phyloP scores from a whole-genome alignment of 35 echinoderm and acorn worm species.

The Hemicentrotus pulcherrimus region DNA sequence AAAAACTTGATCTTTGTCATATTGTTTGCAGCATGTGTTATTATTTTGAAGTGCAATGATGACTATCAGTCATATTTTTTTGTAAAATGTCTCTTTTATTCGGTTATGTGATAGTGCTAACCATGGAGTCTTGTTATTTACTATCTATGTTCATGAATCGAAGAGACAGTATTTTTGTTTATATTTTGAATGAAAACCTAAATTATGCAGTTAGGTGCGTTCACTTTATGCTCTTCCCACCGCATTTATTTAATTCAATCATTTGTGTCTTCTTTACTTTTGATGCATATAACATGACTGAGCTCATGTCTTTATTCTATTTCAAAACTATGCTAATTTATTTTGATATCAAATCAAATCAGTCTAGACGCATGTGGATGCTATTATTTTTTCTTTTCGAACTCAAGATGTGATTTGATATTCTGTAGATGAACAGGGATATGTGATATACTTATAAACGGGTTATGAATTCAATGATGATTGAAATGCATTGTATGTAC shows the following conservation, averaged over 20 bases:
- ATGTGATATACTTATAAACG: constrained; percentile 7
- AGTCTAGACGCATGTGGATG: neutral
- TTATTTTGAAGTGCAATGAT: constrained; percentile 53
- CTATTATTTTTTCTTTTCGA: neutral
- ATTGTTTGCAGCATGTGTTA: constrained; percentile 35
- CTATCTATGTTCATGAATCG: neutral
- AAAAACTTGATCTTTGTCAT: constrained; percentile 41
- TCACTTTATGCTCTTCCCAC: constrained; percentile 24
- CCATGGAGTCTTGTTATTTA: neutral
- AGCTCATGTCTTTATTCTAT: neutral
- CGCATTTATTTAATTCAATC: constrained; percentile 24
- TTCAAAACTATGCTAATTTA: neutral
- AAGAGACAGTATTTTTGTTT: constrained; percentile 20
- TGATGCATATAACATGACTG: neutral
- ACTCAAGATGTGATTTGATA: constrained; percentile 8
- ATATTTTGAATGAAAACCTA: neutral
- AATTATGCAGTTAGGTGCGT: constrained; percentile 25
- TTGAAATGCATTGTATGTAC: neutral
- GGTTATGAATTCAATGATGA: constrained; percentile 12
- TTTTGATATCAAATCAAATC: neutral
- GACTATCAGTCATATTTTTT: constrained; percentile 41
- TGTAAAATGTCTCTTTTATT: constrained; percentile 25
- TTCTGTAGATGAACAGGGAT: neutral
- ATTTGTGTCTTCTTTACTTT: constrained; percentile 13
- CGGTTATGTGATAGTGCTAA: constrained; percentile 20